A percentile compares a stretch with the other conserved stretches of the same genome.
Conservation (phyloP, 2,797 vertebrate genomes). For the Bucorvus abyssinicus region DNA sequence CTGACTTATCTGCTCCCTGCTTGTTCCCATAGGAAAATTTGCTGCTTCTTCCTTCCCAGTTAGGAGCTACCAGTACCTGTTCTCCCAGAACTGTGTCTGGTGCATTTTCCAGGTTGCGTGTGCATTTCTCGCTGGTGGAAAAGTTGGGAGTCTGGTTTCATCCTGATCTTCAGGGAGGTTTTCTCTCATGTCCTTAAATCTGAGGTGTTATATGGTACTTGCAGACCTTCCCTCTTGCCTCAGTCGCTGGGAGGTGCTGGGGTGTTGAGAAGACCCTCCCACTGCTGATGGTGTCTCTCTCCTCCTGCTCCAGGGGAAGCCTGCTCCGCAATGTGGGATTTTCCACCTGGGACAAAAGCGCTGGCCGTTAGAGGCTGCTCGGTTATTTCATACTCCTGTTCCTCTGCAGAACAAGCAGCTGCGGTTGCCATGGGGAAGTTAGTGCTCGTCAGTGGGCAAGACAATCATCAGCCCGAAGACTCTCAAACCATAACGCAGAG, state of each 20-base stretch:
- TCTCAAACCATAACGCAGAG: background rate
- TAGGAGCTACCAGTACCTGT: background rate
- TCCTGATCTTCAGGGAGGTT: background rate
- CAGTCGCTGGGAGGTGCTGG: background rate
- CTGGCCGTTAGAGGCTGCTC: background rate
- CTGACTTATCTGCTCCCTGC: background rate
- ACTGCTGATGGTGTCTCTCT: background rate
- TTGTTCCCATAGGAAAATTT: background rate
- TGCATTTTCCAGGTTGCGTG: background rate
- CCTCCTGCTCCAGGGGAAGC: background rate
- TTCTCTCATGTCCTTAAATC: background rate
- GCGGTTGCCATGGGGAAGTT: slow-evolving; percentile 53
- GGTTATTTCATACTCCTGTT: background rate
- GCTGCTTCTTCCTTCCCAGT: background rate
- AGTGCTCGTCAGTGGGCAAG: background rate
- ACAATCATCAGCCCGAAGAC: background rate
- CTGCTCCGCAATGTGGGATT: background rate
- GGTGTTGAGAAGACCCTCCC: background rate
- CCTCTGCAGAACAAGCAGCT: background rate
- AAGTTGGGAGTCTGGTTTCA: background rate
- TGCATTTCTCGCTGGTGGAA: background rate
- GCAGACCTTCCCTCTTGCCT: background rate
- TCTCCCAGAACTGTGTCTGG: background rate
- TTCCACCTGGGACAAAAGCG: background rate
- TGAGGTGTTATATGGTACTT: background rate